These are phyloP conservation scores for Gymnarchus niloticus DNA, from an alignment of 2,113 vertebrate species.

Conservation along the genomic window DNA sequence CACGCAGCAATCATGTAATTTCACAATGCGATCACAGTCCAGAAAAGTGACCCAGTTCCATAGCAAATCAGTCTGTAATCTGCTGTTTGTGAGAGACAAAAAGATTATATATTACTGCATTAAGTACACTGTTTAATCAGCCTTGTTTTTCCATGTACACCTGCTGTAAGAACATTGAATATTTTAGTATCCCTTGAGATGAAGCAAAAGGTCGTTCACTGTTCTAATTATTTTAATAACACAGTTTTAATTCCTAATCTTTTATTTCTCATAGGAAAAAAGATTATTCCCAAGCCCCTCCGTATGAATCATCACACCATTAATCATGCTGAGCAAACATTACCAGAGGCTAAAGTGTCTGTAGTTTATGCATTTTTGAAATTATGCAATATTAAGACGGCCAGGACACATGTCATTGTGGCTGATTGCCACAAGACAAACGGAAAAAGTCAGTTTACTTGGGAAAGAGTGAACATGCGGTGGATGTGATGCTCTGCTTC, in stretches of 20 bases:
- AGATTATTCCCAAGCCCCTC: background rate
- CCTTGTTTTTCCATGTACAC: background rate
- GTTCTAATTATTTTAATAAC: slow-evolving; percentile 7
- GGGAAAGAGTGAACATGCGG: background rate
- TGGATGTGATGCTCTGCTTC: background rate
- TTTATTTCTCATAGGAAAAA: background rate
- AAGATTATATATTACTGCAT: slow-evolving; percentile 17
- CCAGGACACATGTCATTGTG: background rate
- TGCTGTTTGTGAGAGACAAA: background rate
- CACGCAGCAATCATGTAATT: slow-evolving; percentile 22
- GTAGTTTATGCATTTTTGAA: background rate
- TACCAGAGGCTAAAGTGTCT: background rate
- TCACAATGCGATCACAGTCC: slow-evolving; percentile 12
- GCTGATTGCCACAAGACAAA: background rate
- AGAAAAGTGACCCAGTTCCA: slow-evolving; percentile 21
- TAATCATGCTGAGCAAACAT: background rate
- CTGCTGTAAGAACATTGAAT: background rate
- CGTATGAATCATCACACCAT: background rate
- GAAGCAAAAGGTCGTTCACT: background rate
- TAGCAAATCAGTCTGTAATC: slow-evolving; percentile 22
- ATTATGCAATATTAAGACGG: background rate
- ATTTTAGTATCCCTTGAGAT: background rate
- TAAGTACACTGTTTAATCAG: background rate
- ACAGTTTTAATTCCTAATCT: slow-evolving; percentile 12
- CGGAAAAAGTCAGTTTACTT: background rate